These are phyloP conservation scores for Drosophila cardini DNA, from an alignment of 1,140 invertebrate genomes.

Conservation along the genomic window DNA sequence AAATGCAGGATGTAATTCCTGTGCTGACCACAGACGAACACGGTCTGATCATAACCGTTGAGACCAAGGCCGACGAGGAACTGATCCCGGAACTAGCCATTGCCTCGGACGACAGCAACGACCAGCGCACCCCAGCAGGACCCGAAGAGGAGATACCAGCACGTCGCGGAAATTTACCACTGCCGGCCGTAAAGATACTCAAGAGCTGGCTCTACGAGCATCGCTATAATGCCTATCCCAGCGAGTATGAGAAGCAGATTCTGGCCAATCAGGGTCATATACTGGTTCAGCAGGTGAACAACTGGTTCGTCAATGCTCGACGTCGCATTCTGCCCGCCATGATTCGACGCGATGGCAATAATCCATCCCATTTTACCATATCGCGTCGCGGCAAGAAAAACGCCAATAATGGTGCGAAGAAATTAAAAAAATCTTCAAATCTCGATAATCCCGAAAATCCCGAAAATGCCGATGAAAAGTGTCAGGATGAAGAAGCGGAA, in stretches of 20 bases:
- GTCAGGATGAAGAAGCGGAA: no score
- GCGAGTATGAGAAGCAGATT: slow-evolving; percentile 93
- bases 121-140: neutral
- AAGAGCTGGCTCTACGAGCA: slow-evolving; percentile 96
- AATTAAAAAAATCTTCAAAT: neutral
- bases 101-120: neutral
- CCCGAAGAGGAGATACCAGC: slow-evolving; percentile 85
- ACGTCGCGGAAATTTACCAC: slow-evolving; percentile 90
- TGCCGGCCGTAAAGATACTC: slow-evolving; percentile 94
- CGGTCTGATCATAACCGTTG: neutral
- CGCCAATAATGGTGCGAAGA: neutral
- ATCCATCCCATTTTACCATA: slow-evolving; percentile 95
- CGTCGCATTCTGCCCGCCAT: slow-evolving; percentile 95
- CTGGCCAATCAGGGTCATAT: slow-evolving; percentile 93
- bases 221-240: slow-evolving; percentile 96
- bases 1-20: neutral
- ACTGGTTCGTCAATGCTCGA: slow-evolving; percentile 98
- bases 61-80: neutral
- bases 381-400: slow-evolving; percentile 92
- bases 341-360: slow-evolving; percentile 94
- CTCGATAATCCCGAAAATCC: neutral
- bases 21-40: neutral
- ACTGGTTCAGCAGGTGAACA: slow-evolving; percentile 93
- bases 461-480: no score
- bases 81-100: neutral